Evolutionary conservation across 2,888 invertebrate genomes (phyloP), one percentile per base, ranked within the genome.

Genomic region (Tinea pellionella): DNA sequence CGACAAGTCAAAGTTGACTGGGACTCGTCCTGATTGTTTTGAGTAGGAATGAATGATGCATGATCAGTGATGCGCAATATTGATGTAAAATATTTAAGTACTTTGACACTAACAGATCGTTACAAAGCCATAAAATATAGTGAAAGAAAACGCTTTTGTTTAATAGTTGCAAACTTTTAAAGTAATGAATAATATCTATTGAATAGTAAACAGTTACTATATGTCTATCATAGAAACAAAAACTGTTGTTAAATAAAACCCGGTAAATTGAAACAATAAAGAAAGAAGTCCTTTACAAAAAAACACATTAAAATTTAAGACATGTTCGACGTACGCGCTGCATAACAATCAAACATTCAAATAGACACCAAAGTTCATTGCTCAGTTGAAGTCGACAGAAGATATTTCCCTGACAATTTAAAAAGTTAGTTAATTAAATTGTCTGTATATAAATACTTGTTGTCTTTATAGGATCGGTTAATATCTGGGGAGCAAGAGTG

Each of bases 351-450:
- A 65, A 37, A 67, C 73, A 73, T 75, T 78, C 72, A 80, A 77
- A 77, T 74, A 73, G 72, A 71, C 74, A 72, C 74, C 74, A 78
- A 84, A 83, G 86, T 86, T 86, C 86, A 86, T 78, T 71, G 85
- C 76, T 78, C 83, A 84, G 65, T 72, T 2, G 29, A 37, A 30
- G 7, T 18, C 53, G 19, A 53, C 53, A 53, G 24, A 53, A 53
- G 19, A 18, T 11, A 24, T 24, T 53, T 68, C 66, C 74, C 80
- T 72, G 73, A 72, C 66, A 69, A 76, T 70, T 83, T 72, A 61
- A 73, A 66, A 62, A 80, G 78, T 62, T 65, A 65, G 63, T 64
- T 64, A 62, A 63, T 47, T 47, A 16, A 16, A 47, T 47, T 47
- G 47, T 15, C 15, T 47, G 13, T 55, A 24, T 29, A 30, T 55